Evolutionary conservation across 2,888 invertebrate species (phyloP).

Genomic region (Frankliniella fusca): DNA sequence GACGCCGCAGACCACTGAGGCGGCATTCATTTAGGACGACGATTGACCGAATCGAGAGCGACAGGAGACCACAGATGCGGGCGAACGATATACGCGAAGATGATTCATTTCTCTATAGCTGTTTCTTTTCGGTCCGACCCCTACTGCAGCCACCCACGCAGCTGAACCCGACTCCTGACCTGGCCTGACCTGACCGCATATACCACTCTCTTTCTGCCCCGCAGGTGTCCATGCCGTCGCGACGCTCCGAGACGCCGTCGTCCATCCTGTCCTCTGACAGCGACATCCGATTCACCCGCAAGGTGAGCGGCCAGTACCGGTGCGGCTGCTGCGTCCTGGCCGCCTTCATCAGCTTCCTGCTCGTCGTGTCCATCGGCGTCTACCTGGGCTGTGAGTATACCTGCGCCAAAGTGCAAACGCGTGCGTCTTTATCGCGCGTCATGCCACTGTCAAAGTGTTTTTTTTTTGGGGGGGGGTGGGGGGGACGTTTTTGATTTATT

Average conservation of each 20-base stretch:
- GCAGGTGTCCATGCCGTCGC: constrained; percentile 46
- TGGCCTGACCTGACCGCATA: background rate
- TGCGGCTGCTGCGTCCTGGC: constrained; percentile 85
- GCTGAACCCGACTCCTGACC: background rate
- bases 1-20: too few species aligned
- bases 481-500: too few species aligned
- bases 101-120: too few species aligned
- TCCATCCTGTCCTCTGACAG: constrained; percentile 82
- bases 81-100: too few species aligned
- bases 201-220: constrained; percentile 38
- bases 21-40: too few species aligned
- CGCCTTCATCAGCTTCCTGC: constrained; percentile 72
- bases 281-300: constrained; percentile 83
- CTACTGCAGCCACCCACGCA: background rate
- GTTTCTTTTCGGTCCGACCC: too few species aligned
- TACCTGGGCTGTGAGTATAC: constrained; percentile 62
- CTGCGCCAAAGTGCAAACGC: too few species aligned
- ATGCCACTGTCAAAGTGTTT: too few species aligned
- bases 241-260: constrained; percentile 59
- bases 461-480: too few species aligned
- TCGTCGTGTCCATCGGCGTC: constrained; percentile 63
- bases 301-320: constrained; percentile 77
- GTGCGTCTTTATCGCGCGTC: too few species aligned
- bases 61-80: too few species aligned
- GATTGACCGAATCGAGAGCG: too few species aligned